Conservation (phyloP, 2,888 invertebrate genomes). For the Pristionchus fissidentatus region DNA sequence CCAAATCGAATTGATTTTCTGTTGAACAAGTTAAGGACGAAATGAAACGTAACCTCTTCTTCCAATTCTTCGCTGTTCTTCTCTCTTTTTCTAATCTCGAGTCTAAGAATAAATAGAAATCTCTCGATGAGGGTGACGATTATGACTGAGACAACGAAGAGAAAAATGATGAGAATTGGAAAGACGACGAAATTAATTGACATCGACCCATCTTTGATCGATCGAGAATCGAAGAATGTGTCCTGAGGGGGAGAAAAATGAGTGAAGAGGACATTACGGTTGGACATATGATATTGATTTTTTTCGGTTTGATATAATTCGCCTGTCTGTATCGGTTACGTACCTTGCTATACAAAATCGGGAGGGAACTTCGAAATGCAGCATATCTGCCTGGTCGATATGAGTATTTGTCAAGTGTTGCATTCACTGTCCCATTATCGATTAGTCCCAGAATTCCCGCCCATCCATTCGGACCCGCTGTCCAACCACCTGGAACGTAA, state of each 20-base stretch:
- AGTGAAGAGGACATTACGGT: neutral
- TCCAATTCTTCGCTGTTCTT: neutral
- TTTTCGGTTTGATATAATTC: no score
- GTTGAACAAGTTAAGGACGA: neutral
- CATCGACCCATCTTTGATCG: conserved; percentile 34
- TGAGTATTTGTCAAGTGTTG: conserved; percentile 44
- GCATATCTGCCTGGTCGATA: conserved; percentile 4
- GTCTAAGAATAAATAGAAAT: conserved; percentile 30
- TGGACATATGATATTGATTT: neutral
- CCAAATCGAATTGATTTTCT: neutral
- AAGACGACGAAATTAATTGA: conserved; percentile 45
- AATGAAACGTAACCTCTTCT: neutral
- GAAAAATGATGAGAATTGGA: neutral
- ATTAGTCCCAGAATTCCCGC: conserved; percentile 42
- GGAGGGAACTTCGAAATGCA: conserved; percentile 28
- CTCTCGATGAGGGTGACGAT: conserved; percentile 32
- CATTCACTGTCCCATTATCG: conserved; percentile 42
- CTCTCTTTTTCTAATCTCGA: neutral
- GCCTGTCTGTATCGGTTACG: neutral
- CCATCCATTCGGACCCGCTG: conserved; percentile 42
- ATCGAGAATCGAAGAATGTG: conserved; percentile 49
- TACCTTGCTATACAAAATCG: conserved; percentile 48
- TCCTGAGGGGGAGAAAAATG: conserved; percentile 1
- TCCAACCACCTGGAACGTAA: conserved; percentile 37
- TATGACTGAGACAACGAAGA: conserved; percentile 36